These are phyloP conservation scores for Bilobella aurantiaca DNA, from an alignment of 1,140 invertebrate species.

Conservation along the genomic window DNA sequence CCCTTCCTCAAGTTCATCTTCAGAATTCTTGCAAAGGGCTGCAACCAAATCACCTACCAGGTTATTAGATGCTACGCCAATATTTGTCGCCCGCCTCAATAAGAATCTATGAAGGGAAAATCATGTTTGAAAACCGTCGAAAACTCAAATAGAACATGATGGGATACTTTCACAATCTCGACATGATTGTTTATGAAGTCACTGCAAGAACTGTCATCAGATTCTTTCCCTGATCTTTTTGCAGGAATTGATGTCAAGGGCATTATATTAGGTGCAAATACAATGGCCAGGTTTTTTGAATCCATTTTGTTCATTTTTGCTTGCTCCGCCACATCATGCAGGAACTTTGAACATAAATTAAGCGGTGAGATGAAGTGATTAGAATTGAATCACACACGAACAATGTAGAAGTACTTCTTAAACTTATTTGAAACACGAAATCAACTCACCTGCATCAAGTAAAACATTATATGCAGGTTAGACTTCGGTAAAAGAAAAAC, in stretches of 20 bases:
- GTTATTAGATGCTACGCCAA: conserved; percentile 11
- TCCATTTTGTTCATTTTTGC: conserved; percentile 22
- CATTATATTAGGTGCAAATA: conserved; percentile 32
- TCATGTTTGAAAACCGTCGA: not conserved
- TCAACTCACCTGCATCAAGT: conserved; percentile 24
- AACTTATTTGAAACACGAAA: not conserved
- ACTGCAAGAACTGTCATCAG: not conserved
- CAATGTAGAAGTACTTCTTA: not conserved
- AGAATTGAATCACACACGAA: too few relatives aligned
- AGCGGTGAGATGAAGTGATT: not conserved
- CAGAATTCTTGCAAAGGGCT: conserved; percentile 12
- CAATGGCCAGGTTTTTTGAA: conserved; percentile 27
- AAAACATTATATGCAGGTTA: conserved; percentile 19
- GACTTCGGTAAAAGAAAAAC: conserved; percentile 19
- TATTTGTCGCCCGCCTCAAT: conserved; percentile 25
- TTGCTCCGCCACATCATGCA: conserved; percentile 21
- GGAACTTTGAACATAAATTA: conserved; percentile 17
- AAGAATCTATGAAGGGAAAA: conserved; percentile 17
- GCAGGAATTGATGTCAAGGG: conserved; percentile 7
- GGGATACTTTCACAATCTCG: conserved; percentile 20
- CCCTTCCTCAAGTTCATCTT: conserved; percentile 29
- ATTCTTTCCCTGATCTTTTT: conserved; percentile 4
- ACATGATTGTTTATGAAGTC: conserved; percentile 14
- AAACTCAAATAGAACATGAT: not conserved
- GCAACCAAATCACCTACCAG: conserved; percentile 11